Conservation (phyloP, 2,888 invertebrate species). For the Penaeus monodon region DNA sequence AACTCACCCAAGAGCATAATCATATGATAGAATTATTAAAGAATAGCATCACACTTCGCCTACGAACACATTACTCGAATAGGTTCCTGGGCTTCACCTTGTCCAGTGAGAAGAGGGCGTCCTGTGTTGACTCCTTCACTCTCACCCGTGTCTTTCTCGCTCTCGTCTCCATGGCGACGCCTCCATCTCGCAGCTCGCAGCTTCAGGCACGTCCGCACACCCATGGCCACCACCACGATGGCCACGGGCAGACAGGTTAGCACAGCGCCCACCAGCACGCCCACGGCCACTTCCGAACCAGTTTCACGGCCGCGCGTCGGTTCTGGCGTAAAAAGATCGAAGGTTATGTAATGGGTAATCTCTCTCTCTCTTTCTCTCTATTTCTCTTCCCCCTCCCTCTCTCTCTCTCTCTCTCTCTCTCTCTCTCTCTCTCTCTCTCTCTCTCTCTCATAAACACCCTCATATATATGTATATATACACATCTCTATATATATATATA, state of each 20-base stretch:
- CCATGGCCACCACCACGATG: constrained; percentile 42
- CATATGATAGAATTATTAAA: no score
- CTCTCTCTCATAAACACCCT: no score
- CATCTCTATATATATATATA: no score
- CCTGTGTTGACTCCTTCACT: constrained; percentile 22
- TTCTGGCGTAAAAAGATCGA: constrained; percentile 9
- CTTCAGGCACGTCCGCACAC: constrained; percentile 43
- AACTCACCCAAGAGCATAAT: no score
- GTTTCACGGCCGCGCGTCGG: constrained; percentile 57
- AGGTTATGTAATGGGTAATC: no score
- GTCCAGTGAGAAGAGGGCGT: constrained; percentile 30
- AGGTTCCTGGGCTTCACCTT: constrained; percentile 15
- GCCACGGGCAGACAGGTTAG: constrained; percentile 53
- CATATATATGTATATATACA: no score
- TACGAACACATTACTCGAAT: background rate
- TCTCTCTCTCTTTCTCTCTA: no score
- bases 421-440: no score
- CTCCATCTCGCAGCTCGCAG: constrained; percentile 40
- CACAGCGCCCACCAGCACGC: constrained; percentile 58
- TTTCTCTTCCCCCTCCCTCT: no score
- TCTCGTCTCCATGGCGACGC: constrained; percentile 9
- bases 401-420: no score
- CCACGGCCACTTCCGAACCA: constrained; percentile 49
- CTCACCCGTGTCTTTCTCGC: constrained; percentile 25
- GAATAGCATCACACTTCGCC: background rate